Evolutionary conservation across 2,888 invertebrate genomes (phyloP), one percentile per base, ranked within the genome.

Genomic region (Rotaria socialis): DNA sequence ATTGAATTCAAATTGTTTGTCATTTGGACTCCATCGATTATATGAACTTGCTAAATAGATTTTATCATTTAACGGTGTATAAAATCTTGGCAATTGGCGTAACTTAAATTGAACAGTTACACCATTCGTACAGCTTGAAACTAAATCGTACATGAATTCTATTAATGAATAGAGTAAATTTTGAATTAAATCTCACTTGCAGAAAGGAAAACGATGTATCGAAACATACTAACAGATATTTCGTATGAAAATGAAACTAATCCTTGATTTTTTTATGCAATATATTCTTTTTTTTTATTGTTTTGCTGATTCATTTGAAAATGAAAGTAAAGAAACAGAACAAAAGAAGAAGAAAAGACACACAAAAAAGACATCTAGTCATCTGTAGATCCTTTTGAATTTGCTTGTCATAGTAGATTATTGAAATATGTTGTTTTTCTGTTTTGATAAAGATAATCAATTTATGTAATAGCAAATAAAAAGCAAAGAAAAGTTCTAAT

Each of bases 51-150:
- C 52, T n/a, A 86, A n/a, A 67, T 67, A 86, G 5, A 86, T 85
- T 27, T 86, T 85, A n/a, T 86, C 86, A 52, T 86, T 86, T 16
- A 86, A 67, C 16, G 86, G 86, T 19, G 86, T 86, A 67, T 84
- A 86, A 80, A 41, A 85, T 74, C 74, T 84, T 43, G 86, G 86
- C 41, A 80, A n/a, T 52, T 75, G 55, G 4, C 67, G 27, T 60
- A 86, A 41, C 16, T 85, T 74, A 74, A 86, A 86, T 74, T 86
- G 84, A 35, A 86, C 67, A 24, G 35, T 60, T 16, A 84, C 84
- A 43, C 50, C 19, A 19, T 84, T 43, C 6, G 14, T 84, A 16
- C 84, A 56, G 24, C 24, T 24, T 56, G 24, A 6, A 56, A 56
- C 56, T 56, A 56, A 56, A 56, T 56, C 22, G 19, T 4, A 55